Evolutionary conservation across 2,797 vertebrate species (phyloP), one percentile per base, ranked within the genome.

Genomic region (Aeoliscus strigatus): DNA sequence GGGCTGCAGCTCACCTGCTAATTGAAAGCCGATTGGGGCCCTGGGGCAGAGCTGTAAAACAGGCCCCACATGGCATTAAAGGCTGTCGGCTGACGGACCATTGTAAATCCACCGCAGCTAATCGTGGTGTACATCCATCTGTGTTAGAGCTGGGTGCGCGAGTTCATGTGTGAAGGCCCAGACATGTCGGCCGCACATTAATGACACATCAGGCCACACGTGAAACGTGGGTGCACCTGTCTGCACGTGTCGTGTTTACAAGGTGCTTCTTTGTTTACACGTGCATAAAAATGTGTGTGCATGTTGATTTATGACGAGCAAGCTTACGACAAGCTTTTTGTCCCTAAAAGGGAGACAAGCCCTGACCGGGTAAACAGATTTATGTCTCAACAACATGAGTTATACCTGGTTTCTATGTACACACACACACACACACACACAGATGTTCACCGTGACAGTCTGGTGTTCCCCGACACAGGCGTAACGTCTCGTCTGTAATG

Each of bases 1-100:
- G 77, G 82, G 75, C 81, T 80, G 75, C 81, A 78, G 70, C 80
- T 82, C 84, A 86, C 86, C 86, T 87, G 87, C 82, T 88, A 87
- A 82, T 86, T 88, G 85, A 87, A 88, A 86, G 87, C 80, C 80
- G 77, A 85, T 86, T 71, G 72, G 81, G 77, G 82, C 82, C 86
- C 81, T 64, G 68, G 80, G 82, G 82, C 76, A 63, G 70, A 66
- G 70, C 82, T 83, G 82, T 84, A 82, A 83, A 87, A 82, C 84
- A 86, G 82, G 68, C 77, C 75, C 85, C 66, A 54, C 37, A 69
- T 81, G 79, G 76, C 83, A 77, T 82, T 86, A 81, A 86, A 80
- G 78, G 77, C 78, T 81, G 77, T 83, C 66, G 64, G 65, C 77
- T 82, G 80, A 85, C 58, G 63, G 72, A 71, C 64, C 73, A 62